phyloP scores from a whole-genome alignment of 2,888 invertebrate species.

The Lacanobia wlatinum region DNA sequence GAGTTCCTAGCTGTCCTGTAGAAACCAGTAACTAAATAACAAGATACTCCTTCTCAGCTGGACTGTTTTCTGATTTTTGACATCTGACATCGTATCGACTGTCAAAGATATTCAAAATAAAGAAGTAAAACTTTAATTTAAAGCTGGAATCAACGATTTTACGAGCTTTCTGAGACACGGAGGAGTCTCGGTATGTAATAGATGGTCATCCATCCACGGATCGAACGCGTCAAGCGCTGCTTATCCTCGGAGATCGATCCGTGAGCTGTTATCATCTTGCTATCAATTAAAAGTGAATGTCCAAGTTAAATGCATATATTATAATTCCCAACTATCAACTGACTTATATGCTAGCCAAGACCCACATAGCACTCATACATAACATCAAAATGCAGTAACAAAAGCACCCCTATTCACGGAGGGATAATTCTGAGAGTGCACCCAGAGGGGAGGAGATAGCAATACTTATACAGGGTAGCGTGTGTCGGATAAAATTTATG shows the following conservation, averaged over 20 bases:
- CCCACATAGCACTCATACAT: constrained; percentile 44
- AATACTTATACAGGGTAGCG: constrained; percentile 81
- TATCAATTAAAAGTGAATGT: neutral
- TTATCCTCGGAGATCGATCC: no score
- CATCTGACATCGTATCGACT: neutral
- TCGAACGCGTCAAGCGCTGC: no score
- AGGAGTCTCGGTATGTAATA: no score
- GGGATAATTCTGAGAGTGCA: constrained; percentile 87
- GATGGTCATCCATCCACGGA: no score
- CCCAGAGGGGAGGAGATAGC: constrained; percentile 85
- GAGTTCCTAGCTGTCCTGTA: no score
- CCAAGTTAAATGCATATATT: neutral
- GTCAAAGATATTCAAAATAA: neutral
- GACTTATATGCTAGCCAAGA: constrained; percentile 33
- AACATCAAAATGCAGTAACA: constrained; percentile 75
- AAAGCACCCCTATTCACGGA: constrained; percentile 77
- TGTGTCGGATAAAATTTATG: constrained; percentile 85
- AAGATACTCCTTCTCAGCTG: neutral
- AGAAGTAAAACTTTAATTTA: no score
- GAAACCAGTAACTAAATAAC: neutral
- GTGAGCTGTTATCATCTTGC: no score
- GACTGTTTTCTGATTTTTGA: neutral
- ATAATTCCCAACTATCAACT: neutral
- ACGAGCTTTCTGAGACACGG: neutral
- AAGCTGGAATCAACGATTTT: no score